Evolutionary conservation across 2,797 vertebrate species (phyloP).

Genomic region (Betta splendens): DNA sequence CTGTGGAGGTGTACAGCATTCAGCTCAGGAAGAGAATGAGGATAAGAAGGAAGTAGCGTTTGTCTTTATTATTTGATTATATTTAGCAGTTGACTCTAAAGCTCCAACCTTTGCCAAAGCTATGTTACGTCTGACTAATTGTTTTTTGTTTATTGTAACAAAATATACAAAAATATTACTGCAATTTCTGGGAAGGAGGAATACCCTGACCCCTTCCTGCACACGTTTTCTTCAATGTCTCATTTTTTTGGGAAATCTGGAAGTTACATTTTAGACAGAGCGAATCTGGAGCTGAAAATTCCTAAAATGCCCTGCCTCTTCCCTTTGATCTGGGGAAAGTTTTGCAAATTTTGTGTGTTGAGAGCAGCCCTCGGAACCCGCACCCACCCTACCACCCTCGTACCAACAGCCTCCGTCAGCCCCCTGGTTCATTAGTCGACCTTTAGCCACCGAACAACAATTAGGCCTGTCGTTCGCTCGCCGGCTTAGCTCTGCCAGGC

Average conservation of each 20-base stretch:
- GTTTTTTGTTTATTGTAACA: constrained; percentile 12
- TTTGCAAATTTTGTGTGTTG: constrained; percentile 82
- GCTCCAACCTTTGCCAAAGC: neutral
- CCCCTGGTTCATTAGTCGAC: constrained; percentile 89
- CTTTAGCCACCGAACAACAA: constrained; percentile 88
- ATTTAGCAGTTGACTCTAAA: constrained; percentile 11
- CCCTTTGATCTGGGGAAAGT: constrained; percentile 86
- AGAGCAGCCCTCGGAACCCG: constrained; percentile 71
- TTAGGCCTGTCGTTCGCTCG: constrained; percentile 85
- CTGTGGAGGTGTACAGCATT: constrained; percentile 1
- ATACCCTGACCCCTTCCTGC: neutral
- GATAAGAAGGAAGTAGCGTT: constrained; percentile 19
- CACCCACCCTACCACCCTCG: constrained; percentile 77
- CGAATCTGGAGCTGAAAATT: constrained; percentile 79
- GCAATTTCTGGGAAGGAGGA: constrained; percentile 1
- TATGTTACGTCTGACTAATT: constrained; percentile 18
- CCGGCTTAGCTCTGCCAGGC: constrained; percentile 52
- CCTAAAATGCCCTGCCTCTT: constrained; percentile 80
- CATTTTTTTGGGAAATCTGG: constrained; percentile 53
- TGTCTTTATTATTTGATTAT: constrained; percentile 14
- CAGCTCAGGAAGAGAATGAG: constrained; percentile 6
- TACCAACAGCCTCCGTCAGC: constrained; percentile 75
- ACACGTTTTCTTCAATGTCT: neutral
- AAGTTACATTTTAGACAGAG: constrained; percentile 71
- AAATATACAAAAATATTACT: constrained; percentile 9